Percentiles rank a stretch among this genome's conserved stretches.
phyloP scores from a whole-genome alignment of 2,888 invertebrate genomes.

The Therioaphis trifolii region DNA sequence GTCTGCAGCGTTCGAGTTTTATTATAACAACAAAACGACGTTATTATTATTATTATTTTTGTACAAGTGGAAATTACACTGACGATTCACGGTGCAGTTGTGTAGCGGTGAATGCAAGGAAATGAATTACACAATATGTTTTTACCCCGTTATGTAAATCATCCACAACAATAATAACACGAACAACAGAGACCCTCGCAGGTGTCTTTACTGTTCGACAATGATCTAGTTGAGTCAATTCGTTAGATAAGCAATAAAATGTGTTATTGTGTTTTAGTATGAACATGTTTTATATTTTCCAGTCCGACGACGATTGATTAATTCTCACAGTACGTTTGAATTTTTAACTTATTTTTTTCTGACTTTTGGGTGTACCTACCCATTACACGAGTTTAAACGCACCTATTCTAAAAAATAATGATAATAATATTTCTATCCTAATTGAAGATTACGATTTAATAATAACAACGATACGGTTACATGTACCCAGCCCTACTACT shows the following conservation, averaged over 20 bases:
- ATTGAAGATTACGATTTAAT: constrained; percentile 49
- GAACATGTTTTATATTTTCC: not conserved
- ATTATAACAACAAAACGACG: not conserved
- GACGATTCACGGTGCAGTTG: constrained; percentile 10
- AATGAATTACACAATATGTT: too few relatives aligned
- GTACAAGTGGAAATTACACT: constrained; percentile 4
- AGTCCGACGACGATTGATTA: constrained; percentile 12
- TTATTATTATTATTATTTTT: too few relatives aligned
- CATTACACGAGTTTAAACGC: constrained; percentile 33
- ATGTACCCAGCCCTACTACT: not conserved
- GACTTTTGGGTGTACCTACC: not conserved
- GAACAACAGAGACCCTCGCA: not conserved
- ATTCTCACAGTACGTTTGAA: constrained; percentile 22
- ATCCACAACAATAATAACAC: constrained; percentile 37
- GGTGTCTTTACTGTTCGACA: constrained; percentile 29
- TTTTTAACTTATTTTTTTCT: not conserved
- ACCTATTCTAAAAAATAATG: constrained; percentile 4
- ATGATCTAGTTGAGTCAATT: constrained; percentile 27
- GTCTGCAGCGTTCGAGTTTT: not conserved
- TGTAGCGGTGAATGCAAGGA: constrained; percentile 22
- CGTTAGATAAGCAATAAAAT: constrained; percentile 2
- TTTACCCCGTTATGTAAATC: constrained; percentile 49
- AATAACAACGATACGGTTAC: constrained; percentile 34
- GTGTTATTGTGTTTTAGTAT: not conserved
- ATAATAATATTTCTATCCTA: constrained; percentile 19